Percentiles rank a stretch among this genome's conserved stretches.
Conservation (phyloP, 2,113 vertebrate species). For the Crotophaga sulcirostris region DNA sequence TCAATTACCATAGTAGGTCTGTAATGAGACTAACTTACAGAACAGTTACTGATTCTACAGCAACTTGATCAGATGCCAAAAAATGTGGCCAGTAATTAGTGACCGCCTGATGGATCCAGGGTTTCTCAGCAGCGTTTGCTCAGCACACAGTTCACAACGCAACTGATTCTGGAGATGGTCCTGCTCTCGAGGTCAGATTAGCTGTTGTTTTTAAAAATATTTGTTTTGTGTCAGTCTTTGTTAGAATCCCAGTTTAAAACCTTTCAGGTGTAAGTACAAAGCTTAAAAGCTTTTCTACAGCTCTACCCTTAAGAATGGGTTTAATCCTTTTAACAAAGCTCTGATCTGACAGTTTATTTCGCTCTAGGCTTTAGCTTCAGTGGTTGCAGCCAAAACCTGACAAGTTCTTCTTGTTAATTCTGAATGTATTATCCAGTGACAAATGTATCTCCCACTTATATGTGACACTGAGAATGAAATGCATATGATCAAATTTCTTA, state of each 20-base stretch:
- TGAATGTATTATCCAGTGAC: conserved; percentile 77
- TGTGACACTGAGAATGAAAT: conserved; percentile 80
- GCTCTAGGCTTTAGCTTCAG: conserved; percentile 65
- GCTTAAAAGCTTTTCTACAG: conserved; percentile 68
- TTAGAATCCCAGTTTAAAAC: conserved; percentile 28
- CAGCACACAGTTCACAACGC: fast-evolving
- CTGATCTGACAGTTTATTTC: conserved; percentile 74
- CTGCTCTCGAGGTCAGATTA: fast-evolving
- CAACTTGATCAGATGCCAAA: conserved; percentile 41
- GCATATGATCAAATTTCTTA: conserved; percentile 79
- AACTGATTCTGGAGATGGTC: neutral
- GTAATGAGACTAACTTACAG: conserved; percentile 50
- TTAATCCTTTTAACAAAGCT: conserved; percentile 73
- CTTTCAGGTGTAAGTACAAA: conserved; percentile 61
- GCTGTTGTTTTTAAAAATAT: neutral
- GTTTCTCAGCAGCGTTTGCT: neutral
- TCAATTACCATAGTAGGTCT: conserved; percentile 38
- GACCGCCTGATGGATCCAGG: neutral
- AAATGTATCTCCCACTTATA: conserved; percentile 80
- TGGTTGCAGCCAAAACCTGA: conserved; percentile 72
- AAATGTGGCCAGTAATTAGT: conserved; percentile 29
- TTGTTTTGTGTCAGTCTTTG: neutral
- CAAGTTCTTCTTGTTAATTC: conserved; percentile 74
- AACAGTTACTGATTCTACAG: conserved; percentile 51
- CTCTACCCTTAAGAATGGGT: conserved; percentile 64